phyloP scores from a whole-genome alignment of 2,888 invertebrate species.

The Lasioglossum morio region DNA sequence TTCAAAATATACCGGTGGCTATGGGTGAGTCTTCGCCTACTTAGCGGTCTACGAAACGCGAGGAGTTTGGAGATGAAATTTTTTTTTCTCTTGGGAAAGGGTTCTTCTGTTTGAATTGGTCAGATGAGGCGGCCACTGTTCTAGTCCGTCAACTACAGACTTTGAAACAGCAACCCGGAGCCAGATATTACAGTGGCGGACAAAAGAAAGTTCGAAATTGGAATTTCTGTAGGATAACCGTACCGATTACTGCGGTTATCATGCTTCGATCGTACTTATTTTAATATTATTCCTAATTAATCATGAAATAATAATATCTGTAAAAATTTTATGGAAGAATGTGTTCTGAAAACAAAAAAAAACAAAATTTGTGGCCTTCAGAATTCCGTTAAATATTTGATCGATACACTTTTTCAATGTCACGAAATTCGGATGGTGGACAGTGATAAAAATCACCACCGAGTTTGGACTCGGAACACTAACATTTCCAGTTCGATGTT shows the following conservation, averaged over 20 bases:
- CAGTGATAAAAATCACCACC: neutral
- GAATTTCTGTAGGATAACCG: neutral
- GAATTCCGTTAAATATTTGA: neutral
- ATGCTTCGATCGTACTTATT: no score
- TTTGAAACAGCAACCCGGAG: neutral
- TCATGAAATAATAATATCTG: no score
- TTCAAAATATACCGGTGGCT: constrained; percentile 65
- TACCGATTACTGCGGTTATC: no score
- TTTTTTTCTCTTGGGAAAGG: neutral
- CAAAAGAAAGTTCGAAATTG: neutral
- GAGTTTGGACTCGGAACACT: neutral
- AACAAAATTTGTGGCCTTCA: no score
- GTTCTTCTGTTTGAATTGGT: neutral
- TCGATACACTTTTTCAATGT: neutral
- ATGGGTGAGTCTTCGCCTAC: constrained; percentile 46
- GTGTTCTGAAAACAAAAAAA: no score
- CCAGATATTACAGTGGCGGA: neutral
- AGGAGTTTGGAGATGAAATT: neutral
- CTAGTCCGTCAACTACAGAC: neutral
- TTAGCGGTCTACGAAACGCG: constrained; percentile 19
- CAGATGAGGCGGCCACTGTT: neutral
- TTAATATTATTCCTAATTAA: no score
- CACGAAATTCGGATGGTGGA: neutral
- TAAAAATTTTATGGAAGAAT: no score
- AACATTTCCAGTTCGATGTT: neutral